Base-by-base conservation (phyloP, 2,888 invertebrate genomes). In the Hyppa rectilinea region DNA sequence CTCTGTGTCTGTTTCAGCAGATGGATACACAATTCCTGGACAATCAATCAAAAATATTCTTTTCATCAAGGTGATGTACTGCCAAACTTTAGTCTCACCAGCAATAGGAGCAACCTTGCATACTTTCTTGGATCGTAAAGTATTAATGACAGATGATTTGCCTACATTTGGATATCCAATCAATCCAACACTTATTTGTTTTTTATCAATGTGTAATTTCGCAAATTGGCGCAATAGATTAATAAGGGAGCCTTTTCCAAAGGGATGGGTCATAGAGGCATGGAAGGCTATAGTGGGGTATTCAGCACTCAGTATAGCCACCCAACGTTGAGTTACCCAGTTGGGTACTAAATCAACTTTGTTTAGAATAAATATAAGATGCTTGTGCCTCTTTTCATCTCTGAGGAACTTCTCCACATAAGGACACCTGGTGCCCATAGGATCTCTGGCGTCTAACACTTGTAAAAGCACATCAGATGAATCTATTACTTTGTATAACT, bases 121-220 rank as follows among this genome's bases (percentile, higher is more conserved):
- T 0, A 99, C 99, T 94, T 99, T 99, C 89, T 99, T 99, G 14
- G 98, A 98, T 67, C 99, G 97, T 68, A 99, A 95, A 0, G 99
- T 99, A 92, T 99, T 99, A 80, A 99, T 99, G 9, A 99, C 97
- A 1, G 99, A 99, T 77, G 99, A 99, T 94, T 99, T 99, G 0
- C 99, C 99, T 6, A 99, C 99, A 96, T 99, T 99, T 3, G 99
- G 99, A 92, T 99, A 99, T 0, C 99, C 99, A 90, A 99, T 99
- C 84, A 99, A 98, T 1, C 99, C 99, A 60, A 99, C 99, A 91
- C 99, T 99, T 74, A 99, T 99, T 96, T 99, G 99, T 89, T 99
- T 99, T 90, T 99, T 99, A 90, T 99, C 99, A 72, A 97, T 96
- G 89, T 99, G 99, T 20, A 99, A 96, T 93, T 99, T 99, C 1